These are phyloP conservation scores for Xiphydria camelus DNA, from an alignment of 2,888 invertebrate species.

Conservation along the genomic window DNA sequence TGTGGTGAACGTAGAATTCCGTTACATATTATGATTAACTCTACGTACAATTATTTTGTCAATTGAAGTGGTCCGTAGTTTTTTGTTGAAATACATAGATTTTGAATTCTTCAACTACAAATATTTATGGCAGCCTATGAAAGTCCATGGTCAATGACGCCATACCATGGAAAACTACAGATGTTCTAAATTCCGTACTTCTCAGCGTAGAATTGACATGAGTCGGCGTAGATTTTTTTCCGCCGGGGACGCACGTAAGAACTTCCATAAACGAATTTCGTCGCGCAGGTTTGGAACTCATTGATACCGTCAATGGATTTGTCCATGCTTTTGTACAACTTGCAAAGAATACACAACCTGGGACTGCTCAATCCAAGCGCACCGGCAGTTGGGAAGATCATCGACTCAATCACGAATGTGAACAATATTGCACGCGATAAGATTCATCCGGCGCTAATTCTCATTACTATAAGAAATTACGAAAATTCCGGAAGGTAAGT, in stretches of 20 bases:
- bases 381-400: conserved; percentile 60
- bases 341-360: conserved; percentile 68
- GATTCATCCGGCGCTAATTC: conserved; percentile 63
- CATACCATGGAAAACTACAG: too few relatives aligned
- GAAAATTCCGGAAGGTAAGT: conserved; percentile 67
- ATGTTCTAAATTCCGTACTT: too few relatives aligned
- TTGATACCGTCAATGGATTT: conserved; percentile 63
- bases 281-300: conserved; percentile 65
- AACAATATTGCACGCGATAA: conserved; percentile 56
- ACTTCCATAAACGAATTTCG: not conserved
- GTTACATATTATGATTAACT: not conserved
- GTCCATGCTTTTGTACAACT: conserved; percentile 59
- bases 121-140: too few relatives aligned
- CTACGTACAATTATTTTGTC: too few relatives aligned
- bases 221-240: too few relatives aligned
- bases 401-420: conserved; percentile 61
- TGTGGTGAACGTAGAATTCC: too few relatives aligned
- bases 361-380: conserved; percentile 63
- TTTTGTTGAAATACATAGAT: too few relatives aligned
- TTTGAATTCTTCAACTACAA: too few relatives aligned
- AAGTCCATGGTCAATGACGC: too few relatives aligned
- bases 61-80: too few relatives aligned
- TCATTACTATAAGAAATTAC: conserved; percentile 65
- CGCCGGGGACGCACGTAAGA: too few relatives aligned
- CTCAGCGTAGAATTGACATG: too few relatives aligned